Evolutionary conservation across 2,888 invertebrate genomes (phyloP).

Genomic region (Dicycla oo): DNA sequence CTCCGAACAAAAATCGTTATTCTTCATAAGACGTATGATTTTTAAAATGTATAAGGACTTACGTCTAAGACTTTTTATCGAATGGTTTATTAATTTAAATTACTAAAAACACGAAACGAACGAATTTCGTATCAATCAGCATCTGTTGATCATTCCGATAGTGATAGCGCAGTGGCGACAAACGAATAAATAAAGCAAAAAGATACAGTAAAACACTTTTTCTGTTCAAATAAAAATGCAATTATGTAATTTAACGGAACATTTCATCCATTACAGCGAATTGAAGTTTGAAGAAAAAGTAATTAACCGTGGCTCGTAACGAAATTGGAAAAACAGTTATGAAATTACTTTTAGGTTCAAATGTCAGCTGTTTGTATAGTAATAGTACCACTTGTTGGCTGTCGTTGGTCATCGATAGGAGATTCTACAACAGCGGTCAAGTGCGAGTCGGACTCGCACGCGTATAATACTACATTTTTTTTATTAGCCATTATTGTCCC

Average conservation of each 20-base stretch:
- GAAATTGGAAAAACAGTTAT: conserved; percentile 21
- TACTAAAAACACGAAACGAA: neutral
- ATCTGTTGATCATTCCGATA: neutral
- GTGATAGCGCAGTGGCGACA: too few species aligned
- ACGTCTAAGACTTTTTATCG: neutral
- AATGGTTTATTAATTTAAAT: neutral
- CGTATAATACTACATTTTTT: too few species aligned
- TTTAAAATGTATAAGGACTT: neutral
- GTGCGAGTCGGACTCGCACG: neutral
- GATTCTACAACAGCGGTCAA: neutral
- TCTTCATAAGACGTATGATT: too few species aligned
- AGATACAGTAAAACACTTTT: conserved; percentile 19
- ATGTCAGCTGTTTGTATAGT: conserved; percentile 9
- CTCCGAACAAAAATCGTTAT: too few species aligned
- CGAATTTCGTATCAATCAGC: neutral
- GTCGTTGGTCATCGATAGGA: neutral
- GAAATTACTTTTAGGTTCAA: conserved; percentile 1
- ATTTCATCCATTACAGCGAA: conserved; percentile 35
- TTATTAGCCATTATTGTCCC: too few species aligned
- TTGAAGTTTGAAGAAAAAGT: conserved; percentile 42
- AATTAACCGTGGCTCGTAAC: conserved; percentile 30
- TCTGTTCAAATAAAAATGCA: conserved; percentile 36
- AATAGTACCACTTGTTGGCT: neutral
- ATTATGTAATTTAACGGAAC: conserved; percentile 52
- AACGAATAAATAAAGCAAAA: conserved; percentile 40